phyloP scores from a whole-genome alignment of 2,113 vertebrate species.

The Hypomesus transpacificus region DNA sequence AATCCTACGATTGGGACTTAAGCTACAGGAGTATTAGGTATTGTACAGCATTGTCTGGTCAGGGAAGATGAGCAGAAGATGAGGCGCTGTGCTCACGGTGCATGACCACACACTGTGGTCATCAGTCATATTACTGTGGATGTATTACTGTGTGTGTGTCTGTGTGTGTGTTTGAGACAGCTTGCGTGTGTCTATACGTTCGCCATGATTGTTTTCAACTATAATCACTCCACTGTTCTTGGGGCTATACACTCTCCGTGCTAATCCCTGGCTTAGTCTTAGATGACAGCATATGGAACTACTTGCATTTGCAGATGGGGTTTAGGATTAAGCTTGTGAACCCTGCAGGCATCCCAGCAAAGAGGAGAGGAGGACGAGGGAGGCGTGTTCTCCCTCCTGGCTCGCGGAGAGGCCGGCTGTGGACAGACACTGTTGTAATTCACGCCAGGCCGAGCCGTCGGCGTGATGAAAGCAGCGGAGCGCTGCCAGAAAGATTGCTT shows the following conservation, averaged over 20 bases:
- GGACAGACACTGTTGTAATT: slow-evolving; percentile 98
- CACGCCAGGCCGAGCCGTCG: slow-evolving; percentile 97
- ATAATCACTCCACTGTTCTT: slow-evolving; percentile 53
- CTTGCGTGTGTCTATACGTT: slow-evolving; percentile 14
- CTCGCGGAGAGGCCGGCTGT: slow-evolving; percentile 81
- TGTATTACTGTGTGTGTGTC: slow-evolving; percentile 25
- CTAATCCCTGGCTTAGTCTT: slow-evolving; percentile 61
- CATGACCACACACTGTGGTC: slow-evolving; percentile 27
- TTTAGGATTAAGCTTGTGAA: slow-evolving; percentile 69
- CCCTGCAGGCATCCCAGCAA: slow-evolving; percentile 61
- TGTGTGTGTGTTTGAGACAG: slow-evolving; percentile 6
- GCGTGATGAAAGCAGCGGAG: slow-evolving; percentile 98
- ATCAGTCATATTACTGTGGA: slow-evolving; percentile 42
- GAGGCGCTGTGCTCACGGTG: slow-evolving; percentile 1
- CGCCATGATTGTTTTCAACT: slow-evolving; percentile 53
- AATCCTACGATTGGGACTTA: slow-evolving; percentile 50
- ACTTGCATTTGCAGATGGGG: slow-evolving; percentile 69
- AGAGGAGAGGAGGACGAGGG: slow-evolving; percentile 79
- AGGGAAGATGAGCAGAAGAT: slow-evolving; percentile 18
- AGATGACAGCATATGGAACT: slow-evolving; percentile 57
- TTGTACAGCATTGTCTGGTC: slow-evolving; percentile 4
- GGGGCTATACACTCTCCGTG: slow-evolving; percentile 49
- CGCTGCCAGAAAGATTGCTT: slow-evolving; percentile 99
- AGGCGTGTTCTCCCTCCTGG: slow-evolving; percentile 71
- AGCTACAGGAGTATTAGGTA: slow-evolving; percentile 37